These are phyloP conservation scores for Odontothrips loti DNA, from an alignment of 2,888 invertebrate genomes.

Conservation along the genomic window DNA sequence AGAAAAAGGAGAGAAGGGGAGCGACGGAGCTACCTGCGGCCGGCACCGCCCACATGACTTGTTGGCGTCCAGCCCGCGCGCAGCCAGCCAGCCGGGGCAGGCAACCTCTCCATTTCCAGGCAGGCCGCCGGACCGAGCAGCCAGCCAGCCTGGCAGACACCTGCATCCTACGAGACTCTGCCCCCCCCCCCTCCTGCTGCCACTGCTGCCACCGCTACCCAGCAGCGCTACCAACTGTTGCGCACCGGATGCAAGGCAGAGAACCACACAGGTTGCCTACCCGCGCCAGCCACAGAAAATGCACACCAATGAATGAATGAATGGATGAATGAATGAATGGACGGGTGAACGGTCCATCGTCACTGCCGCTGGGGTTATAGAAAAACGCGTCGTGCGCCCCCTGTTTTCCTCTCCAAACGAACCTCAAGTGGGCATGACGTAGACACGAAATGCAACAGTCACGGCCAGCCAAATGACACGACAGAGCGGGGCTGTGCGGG, in stretches of 20 bases:
- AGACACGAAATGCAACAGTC: too few relatives aligned
- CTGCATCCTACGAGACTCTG: neutral
- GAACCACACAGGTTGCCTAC: neutral
- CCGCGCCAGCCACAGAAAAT: too few relatives aligned
- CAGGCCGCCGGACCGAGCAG: neutral
- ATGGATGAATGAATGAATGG: too few relatives aligned
- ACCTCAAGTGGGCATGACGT: too few relatives aligned
- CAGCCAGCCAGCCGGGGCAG: neutral
- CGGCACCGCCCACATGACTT: slow-evolving; percentile 21
- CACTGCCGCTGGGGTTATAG: too few relatives aligned
- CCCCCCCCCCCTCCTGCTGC: neutral
- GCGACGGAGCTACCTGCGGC: slow-evolving; percentile 14
- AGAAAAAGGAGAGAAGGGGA: neutral
- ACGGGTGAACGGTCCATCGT: too few relatives aligned
- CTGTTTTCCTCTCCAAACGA: too few relatives aligned
- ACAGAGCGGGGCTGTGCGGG: too few relatives aligned
- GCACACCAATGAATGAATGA: too few relatives aligned
- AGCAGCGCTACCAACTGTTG: neutral
- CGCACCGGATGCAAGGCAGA: neutral
- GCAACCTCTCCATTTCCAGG: neutral
- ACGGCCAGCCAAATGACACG: too few relatives aligned
- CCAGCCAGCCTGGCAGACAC: neutral
- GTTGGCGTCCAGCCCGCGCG: slow-evolving; percentile 13
- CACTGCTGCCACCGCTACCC: neutral
- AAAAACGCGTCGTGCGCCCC: too few relatives aligned